These are phyloP conservation scores for Aplidium turbinatum DNA, from an alignment of 23 tunicate species.

Conservation along the genomic window DNA sequence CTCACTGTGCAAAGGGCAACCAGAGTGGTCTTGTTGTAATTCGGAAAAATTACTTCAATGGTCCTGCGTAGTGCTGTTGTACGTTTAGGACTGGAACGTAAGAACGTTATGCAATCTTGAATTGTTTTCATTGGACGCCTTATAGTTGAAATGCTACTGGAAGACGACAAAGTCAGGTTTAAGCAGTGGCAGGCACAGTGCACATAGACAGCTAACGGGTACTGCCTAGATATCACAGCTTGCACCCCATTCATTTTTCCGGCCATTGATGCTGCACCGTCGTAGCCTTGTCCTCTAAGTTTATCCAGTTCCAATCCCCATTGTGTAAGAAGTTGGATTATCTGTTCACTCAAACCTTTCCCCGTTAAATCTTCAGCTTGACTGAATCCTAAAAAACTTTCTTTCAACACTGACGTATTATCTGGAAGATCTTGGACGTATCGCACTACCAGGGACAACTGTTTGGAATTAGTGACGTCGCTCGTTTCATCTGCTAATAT, in stretches of 20 bases:
- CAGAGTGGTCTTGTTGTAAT: constrained; percentile 1
- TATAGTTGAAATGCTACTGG: constrained; percentile 21
- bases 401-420: constrained; percentile 8
- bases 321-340: constrained; percentile 26
- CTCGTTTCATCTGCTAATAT: constrained; percentile 22
- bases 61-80: constrained; percentile 5
- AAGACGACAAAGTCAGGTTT: constrained; percentile 11
- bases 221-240: constrained; percentile 29
- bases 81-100: constrained; percentile 5
- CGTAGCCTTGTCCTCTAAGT: constrained; percentile 16
- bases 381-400: constrained; percentile 31
- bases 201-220: constrained; percentile 13
- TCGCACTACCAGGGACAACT: constrained; percentile 26
- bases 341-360: constrained; percentile 24
- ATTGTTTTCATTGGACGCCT: constrained; percentile 16
- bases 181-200: constrained; percentile 17
- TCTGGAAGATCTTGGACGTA: constrained; percentile 21
- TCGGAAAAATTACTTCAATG: constrained; percentile 36
- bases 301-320: constrained; percentile 33
- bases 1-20: constrained; percentile 32
- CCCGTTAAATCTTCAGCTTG: constrained; percentile 20
- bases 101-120: constrained; percentile 18
- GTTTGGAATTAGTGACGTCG: constrained; percentile 24
- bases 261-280: constrained; percentile 11
- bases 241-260: constrained; percentile 21